Percentiles rank a stretch among this genome's conserved stretches.
These are phyloP conservation scores for Nudaria mundana DNA, from an alignment of 2,888 invertebrate genomes.

Conservation along the genomic window DNA sequence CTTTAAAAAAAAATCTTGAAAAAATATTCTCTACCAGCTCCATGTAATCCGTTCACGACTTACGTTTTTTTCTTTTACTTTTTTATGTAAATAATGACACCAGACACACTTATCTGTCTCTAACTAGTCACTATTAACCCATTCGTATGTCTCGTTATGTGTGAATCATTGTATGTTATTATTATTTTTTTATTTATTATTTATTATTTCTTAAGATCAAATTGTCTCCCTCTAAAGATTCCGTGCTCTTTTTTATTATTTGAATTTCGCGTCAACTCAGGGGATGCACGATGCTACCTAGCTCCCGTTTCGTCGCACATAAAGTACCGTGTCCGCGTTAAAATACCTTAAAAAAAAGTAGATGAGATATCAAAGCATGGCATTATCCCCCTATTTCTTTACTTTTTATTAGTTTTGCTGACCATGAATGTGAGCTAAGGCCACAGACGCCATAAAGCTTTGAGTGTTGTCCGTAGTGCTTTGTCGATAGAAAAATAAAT, in stretches of 20 bases:
- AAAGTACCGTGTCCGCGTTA: slow-evolving; percentile 36
- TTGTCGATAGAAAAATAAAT: slow-evolving; percentile 34
- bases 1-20: slow-evolving; percentile 9
- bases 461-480: slow-evolving; percentile 72
- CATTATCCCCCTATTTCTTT: slow-evolving; percentile 54
- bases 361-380: slow-evolving; percentile 61
- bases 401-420: slow-evolving; percentile 39
- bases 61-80: slow-evolving; percentile 33
- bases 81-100: slow-evolving; percentile 63
- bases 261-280: slow-evolving; percentile 74
- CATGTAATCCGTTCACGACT: slow-evolving; percentile 31
- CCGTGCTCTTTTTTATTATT: slow-evolving; percentile 65
- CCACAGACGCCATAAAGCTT: slow-evolving; percentile 62
- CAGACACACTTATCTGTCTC: slow-evolving; percentile 61
- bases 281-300: slow-evolving; percentile 81
- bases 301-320: slow-evolving; percentile 54
- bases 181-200: slow-evolving; percentile 39
- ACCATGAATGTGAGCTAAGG: slow-evolving; percentile 47
- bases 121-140: slow-evolving; percentile 69
- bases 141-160: slow-evolving; percentile 62
- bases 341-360: slow-evolving; percentile 25
- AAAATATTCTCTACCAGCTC: slow-evolving; percentile 46
- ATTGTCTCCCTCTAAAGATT: slow-evolving; percentile 77
- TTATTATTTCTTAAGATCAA: slow-evolving; percentile 48
- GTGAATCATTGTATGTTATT: slow-evolving; percentile 60